phyloP scores from a whole-genome alignment of 2,888 invertebrate genomes.

The Archips xylosteana region DNA sequence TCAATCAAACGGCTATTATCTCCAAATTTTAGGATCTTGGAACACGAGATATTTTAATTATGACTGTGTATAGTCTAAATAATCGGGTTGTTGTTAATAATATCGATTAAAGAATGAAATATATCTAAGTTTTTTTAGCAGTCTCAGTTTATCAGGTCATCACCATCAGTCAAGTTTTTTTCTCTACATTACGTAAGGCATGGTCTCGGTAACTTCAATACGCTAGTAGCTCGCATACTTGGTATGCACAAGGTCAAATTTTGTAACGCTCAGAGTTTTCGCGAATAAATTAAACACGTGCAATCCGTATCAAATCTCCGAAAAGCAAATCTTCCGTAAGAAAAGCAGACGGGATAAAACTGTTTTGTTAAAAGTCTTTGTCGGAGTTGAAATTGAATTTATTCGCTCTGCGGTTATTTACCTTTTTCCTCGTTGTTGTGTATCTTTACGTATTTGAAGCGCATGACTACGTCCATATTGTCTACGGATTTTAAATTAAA shows the following conservation, averaged over 20 bases:
- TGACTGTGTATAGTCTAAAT: too few relatives aligned
- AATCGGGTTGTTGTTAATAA: too few relatives aligned
- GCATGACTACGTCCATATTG: neutral
- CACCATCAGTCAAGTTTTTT: neutral
- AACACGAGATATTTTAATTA: too few relatives aligned
- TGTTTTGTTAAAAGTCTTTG: neutral
- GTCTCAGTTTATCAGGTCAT: neutral
- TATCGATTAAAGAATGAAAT: too few relatives aligned
- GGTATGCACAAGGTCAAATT: constrained; percentile 3
- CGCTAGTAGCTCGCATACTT: neutral
- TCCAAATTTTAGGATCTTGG: too few relatives aligned
- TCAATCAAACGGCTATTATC: too few relatives aligned
- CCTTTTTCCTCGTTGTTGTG: neutral
- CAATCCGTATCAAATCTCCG: neutral
- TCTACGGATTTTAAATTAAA: too few relatives aligned
- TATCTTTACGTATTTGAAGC: neutral
- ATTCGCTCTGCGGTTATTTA: neutral
- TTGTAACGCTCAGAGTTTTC: neutral
- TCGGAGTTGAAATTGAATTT: neutral
- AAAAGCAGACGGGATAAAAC: neutral
- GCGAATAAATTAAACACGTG: constrained; percentile 7
- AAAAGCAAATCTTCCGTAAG: neutral
- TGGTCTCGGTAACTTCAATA: neutral
- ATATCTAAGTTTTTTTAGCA: too few relatives aligned
- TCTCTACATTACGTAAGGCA: neutral